phyloP scores from a whole-genome alignment of 2,888 invertebrate genomes.

The Sialis fuliginosa region DNA sequence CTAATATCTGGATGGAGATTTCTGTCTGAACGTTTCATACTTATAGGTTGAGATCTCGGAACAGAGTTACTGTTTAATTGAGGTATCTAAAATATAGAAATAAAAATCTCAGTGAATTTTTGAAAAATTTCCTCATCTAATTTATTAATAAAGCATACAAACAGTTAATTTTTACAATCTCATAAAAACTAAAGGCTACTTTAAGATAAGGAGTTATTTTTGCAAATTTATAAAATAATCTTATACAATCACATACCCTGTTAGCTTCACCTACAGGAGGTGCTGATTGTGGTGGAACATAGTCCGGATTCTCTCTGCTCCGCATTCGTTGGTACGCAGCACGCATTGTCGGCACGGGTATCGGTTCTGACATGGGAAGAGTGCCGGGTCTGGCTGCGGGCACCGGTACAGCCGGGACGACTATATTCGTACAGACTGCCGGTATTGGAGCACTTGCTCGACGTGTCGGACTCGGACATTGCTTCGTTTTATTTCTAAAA shows the following conservation, averaged over 20 bases:
- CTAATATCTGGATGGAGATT: conserved; percentile 63
- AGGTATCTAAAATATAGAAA: neutral
- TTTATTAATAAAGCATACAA: neutral
- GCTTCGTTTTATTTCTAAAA: conserved; percentile 1
- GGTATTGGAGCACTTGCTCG: conserved; percentile 15
- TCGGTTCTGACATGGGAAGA: conserved; percentile 55
- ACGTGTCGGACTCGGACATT: conserved; percentile 3
- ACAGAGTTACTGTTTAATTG: conserved; percentile 29
- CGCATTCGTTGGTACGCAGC: conserved; percentile 30
- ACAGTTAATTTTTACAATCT: neutral
- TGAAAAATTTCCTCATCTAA: neutral
- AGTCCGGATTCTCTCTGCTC: conserved; percentile 8
- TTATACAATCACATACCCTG: neutral
- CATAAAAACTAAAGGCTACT: neutral
- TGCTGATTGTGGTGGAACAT: conserved; percentile 13
- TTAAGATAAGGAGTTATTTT: neutral
- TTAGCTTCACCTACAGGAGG: conserved; percentile 10
- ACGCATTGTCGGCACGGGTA: conserved; percentile 54
- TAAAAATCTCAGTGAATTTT: neutral
- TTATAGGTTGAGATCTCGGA: conserved; percentile 74
- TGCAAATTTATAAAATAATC: neutral
- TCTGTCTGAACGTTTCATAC: conserved; percentile 58
- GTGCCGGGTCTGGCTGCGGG: conserved; percentile 39
- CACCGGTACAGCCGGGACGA: conserved; percentile 29
- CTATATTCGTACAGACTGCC: neutral